These are phyloP conservation scores for Hozukius guyotensis DNA, from an alignment of 2,797 vertebrate species.

Conservation along the genomic window DNA sequence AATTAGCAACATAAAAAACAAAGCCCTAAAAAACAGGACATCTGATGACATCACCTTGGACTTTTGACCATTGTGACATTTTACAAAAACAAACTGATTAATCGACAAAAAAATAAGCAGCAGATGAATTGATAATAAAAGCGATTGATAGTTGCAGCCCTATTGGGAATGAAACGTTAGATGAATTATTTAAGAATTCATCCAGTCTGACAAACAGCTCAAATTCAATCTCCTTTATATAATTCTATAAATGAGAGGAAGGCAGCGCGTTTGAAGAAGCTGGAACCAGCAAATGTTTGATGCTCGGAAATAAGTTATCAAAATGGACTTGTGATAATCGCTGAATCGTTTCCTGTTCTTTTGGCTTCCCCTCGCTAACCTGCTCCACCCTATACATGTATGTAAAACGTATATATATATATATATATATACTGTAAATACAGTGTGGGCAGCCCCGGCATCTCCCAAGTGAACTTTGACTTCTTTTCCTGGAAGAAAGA, in stretches of 20 bases:
- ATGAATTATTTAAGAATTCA: background rate
- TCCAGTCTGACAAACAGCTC: background rate
- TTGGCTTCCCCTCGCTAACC: background rate
- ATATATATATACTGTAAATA: background rate
- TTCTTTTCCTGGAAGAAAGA: background rate
- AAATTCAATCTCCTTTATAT: background rate
- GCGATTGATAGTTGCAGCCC: background rate
- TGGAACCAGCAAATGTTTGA: background rate
- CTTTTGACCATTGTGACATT: background rate
- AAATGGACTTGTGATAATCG: background rate
- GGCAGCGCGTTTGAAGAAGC: background rate
- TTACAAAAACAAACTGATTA: background rate
- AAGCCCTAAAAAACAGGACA: background rate
- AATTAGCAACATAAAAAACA: too few relatives aligned
- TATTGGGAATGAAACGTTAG: background rate
- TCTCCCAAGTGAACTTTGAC: slow-evolving; percentile 24
- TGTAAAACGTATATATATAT: background rate
- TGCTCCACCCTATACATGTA: background rate
- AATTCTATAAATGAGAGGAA: background rate
- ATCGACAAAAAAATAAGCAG: background rate
- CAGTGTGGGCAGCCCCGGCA: background rate
- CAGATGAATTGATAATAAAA: background rate
- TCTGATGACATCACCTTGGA: background rate
- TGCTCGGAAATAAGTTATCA: background rate
- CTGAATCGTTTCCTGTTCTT: background rate